Base-by-base conservation (phyloP, 2,797 vertebrate species). In the Acipenser ruthenus region DNA sequence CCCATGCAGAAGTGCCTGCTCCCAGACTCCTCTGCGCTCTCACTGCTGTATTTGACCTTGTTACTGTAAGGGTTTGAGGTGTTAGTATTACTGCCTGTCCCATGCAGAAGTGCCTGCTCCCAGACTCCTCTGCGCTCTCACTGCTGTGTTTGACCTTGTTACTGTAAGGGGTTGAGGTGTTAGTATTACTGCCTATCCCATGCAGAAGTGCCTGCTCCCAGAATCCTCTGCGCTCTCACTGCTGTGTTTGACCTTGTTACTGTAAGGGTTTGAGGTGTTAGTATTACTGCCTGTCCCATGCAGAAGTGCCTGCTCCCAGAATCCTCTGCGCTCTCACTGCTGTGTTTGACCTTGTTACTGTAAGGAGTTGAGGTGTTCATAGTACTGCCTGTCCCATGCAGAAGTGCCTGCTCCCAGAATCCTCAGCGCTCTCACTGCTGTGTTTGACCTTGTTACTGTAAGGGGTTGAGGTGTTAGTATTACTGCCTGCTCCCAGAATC, bases 331-430 rank as follows among this genome's bases (percentile, higher is more conserved):
- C 61, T 58, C 23, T 37, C 23, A 37, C 23, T 68, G 65, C 75
- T 73, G 65, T 50, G 72, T 79, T 66, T 89, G 87, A 90, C 85
- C 23, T 89, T 84, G 78, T 71, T 83, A 71, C 66, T 71, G 71
- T 73, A 80, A 85, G 65, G 72, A 73, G 68, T 70, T 69, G 48
- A 61, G 65, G 53, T 49, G 53, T 6, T 47, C 67, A 59, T 50
- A 60, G 67, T 68, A 58, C 13, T 7, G 18, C 11, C n/a, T n/a
- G n/a, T n/a, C n/a, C n/a, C n/a, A n/a, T n/a, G n/a, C n/a, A n/a
- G n/a, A n/a, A n/a, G n/a, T n/a, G n/a, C n/a, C 18, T 62, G 8
- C 47, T 62, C 15, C 60, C 59, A 53, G 50, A 59, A 52, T 9
- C 1, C 51, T 7, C 10, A 4, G 49, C 4, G 2, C 23, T 37